These are phyloP conservation scores for Girardinichthys multiradiatus DNA, from an alignment of 2,113 vertebrate genomes.

Conservation along the genomic window DNA sequence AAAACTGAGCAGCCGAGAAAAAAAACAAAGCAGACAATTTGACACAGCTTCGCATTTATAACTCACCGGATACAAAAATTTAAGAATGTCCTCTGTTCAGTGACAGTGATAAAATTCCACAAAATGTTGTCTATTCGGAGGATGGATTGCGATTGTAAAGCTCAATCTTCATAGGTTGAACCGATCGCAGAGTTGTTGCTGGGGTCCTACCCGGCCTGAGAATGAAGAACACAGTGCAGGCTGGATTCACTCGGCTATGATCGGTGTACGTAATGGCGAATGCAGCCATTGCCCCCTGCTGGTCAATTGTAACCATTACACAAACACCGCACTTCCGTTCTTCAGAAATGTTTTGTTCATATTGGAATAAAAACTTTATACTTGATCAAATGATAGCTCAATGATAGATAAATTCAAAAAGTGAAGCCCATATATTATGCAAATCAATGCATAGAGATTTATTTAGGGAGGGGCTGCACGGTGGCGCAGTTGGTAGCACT, in stretches of 20 bases:
- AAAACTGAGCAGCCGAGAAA: constrained; percentile 67
- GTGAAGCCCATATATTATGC: too few species aligned
- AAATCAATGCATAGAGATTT: too few species aligned
- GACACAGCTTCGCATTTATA: not conserved
- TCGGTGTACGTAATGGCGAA: constrained; percentile 55
- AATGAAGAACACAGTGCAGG: constrained; percentile 54
- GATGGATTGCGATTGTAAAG: constrained; percentile 82
- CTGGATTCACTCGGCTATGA: constrained; percentile 25
- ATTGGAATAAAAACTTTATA: not conserved
- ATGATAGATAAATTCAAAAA: too few species aligned
- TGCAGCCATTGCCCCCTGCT: not conserved
- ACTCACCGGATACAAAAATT: constrained; percentile 77
- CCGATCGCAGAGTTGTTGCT: constrained; percentile 57
- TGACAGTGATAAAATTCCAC: constrained; percentile 66
- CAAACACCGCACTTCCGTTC: not conserved
- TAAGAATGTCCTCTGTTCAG: constrained; percentile 51
- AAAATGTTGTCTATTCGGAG: constrained; percentile 56
- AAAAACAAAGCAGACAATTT: constrained; percentile 26
- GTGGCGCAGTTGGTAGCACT: too few species aligned
- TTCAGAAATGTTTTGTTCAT: not conserved
- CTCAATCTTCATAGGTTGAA: constrained; percentile 64
- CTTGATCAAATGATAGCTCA: not conserved
- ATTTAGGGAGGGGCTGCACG: too few species aligned
- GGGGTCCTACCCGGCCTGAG: constrained; percentile 77
- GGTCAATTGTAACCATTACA: constrained; percentile 5